Evolutionary conservation across 2,888 invertebrate species (phyloP), one percentile per base, ranked within the genome.

Genomic region (Galerucella pusilla): DNA sequence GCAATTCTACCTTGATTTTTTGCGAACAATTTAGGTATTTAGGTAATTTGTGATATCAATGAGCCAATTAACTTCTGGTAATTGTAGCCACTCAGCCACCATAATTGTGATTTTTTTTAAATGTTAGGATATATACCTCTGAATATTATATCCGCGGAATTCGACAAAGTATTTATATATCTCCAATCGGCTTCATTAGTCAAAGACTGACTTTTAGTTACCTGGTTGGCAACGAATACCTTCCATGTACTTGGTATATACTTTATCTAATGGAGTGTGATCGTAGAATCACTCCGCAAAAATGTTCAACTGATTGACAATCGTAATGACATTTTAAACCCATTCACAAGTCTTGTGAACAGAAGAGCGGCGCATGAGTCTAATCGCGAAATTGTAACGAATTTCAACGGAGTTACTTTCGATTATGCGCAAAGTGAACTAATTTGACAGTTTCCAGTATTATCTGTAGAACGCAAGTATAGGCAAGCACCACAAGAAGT

Each of bases 111-210:
- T 9, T 14, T 12, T 28, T 49, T 46, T 57, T 69, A 25, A 54
- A 64, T 45, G 0, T 63, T n/a, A 20, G 74, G 63, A n/a, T 54
- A 49, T 12, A 35, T 49, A 12, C 85, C 85, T 46, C 85, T 65
- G 0, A 84, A 84, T 1, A 83, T 80, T 9, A 81, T 79, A 73
- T 85, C 84, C n/a, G 84, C 83, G 1, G 85, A 83, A 71, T 86
- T 85, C 2, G 77, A 70, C 42, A 75, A 67, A 7, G 81, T 78
- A 16, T 76, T 68, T 0, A 85, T 81, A 71, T 85, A 81, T 57
- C 71, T 68, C 84, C 84, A 85, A 42, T 68, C 69, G 9, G 68
- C 61, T 10, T 70, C 28, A 12, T 81, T 77, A 25, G 80, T 76
- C 14, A 75, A 35, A 46, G 81, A 78, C 68, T 84, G 82, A 16